Base-by-base conservation (phyloP, 2,797 vertebrate genomes). In the Coccyzus lansbergi region DNA sequence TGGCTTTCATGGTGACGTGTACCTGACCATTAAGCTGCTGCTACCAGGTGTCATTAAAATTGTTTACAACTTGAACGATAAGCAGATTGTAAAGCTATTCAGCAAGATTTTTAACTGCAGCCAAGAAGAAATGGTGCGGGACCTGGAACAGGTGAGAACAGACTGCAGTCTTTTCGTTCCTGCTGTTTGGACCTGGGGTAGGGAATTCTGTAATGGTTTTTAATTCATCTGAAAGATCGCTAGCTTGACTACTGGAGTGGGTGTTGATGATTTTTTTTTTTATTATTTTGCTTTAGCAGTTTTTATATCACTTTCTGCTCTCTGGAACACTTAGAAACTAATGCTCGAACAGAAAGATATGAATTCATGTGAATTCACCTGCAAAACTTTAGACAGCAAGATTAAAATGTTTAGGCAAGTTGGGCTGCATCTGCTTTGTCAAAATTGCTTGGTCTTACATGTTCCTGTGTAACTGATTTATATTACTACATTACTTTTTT, bases 61-160 rank as follows among this genome's bases (percentile, higher is more conserved):
- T 48, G 99, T 99, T 77, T 99, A 99, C 97, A 99, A 99, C 98
- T 98, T 99, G 88, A 99, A 99, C 1, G 99, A 99, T 97, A 99
- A 99, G 97, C 99, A 99, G 98, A 99, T 99, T 25, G 99, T 99
- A 26, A 99, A 99, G 94, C 98, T 99, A 53, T 99, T 99, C 94
- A 99, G 99, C 92, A 98, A 99, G 72, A 98, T 99, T 87, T 99
- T 99, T 97, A 98, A 97, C 89, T 98, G 98, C 96, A 98, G 98
- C 97, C 98, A 98, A 81, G 99, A 99, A 1, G 99, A 98, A 71
- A 99, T 99, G 99, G 97, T 99, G 90, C 98, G 98, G 52, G 99
- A 99, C 86, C 97, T 99, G 94, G 99, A 99, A 71, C 98, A 99
- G 99, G 99, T 99, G 86, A 91, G 98, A 94, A 40, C 44, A 75